Evolutionary conservation across 92 coral and sea anemone genomes (phyloP), one percentile per base, ranked within the genome.

Genomic region (Plumapathes pennacea): DNA sequence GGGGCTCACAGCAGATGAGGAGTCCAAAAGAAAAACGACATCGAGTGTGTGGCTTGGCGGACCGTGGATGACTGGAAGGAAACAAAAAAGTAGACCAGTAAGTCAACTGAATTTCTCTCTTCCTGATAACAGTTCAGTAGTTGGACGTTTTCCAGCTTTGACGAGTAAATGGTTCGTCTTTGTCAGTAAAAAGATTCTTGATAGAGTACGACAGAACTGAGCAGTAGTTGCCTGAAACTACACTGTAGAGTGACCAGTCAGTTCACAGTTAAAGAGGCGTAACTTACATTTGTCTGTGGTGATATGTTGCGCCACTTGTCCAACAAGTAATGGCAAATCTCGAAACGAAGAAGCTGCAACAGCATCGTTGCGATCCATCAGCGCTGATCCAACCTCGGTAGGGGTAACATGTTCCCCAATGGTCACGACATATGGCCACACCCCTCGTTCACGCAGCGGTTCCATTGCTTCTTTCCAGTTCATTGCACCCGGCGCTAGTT

Each of bases 1-100:
- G 17, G 50, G 78, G 31, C 48, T 43, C 10, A 84, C 68, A 53
- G 64, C 76, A 6, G 52, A 44, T 34, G 83, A 76, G 1, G 77
- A 28, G 27, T 76, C 83, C 62, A 76, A 28, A 10, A 76, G 48
- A 64, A 76, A 76, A 17, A 76, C 4, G 37, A 76, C 54, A 51
- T 76, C 83, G 23, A 66, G 32, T 41, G 39, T 32, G 55, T 45
- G 54, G 25, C 50, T 26, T 37, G 73, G 30, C 46, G 50, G 8
- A 27, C 47, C 78, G 53, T 14, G 54, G 33, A 49, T 52, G 54
- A 39, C 73, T 66, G 1, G 19, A 17, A 37, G 22, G 10, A n/a
- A 33, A 2, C 25, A 37, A 36, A 3, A 9, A 21, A 30, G 1
- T 21, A 1, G 4, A n/a, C n/a, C n/a, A n/a, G n/a, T n/a, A n/a